These are phyloP conservation scores for Panthera leo DNA, from an alignment of 2,113 vertebrate genomes.

Conservation along the genomic window DNA sequence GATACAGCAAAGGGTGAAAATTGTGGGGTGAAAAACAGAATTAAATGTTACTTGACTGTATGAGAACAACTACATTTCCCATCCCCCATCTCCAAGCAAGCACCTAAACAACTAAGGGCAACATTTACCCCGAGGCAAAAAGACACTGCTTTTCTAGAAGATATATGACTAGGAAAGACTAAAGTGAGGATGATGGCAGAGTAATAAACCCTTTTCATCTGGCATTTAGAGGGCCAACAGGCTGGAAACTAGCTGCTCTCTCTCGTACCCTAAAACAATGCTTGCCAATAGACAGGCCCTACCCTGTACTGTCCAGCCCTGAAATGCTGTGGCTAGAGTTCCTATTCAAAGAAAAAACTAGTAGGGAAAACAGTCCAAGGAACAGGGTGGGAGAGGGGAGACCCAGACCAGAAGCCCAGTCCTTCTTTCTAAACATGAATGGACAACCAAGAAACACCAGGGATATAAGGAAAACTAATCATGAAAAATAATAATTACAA, in stretches of 20 bases:
- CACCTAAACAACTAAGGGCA: background rate
- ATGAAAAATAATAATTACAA: slow-evolving; percentile 24
- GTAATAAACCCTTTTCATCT: slow-evolving; percentile 18
- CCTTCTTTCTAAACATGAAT: background rate
- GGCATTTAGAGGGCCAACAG: background rate
- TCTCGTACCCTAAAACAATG: background rate
- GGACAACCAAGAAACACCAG: background rate
- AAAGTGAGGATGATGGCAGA: background rate
- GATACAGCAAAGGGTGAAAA: background rate
- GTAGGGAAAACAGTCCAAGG: background rate
- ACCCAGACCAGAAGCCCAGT: background rate
- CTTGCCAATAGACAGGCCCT: background rate
- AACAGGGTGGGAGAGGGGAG: background rate
- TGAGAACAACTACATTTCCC: slow-evolving; percentile 4
- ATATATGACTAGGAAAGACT: background rate
- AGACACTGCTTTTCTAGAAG: background rate
- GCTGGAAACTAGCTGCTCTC: background rate
- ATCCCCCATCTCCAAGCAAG: background rate
- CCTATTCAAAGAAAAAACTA: background rate
- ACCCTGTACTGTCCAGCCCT: background rate
- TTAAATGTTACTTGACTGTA: background rate
- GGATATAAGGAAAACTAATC: background rate
- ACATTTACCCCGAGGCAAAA: background rate
- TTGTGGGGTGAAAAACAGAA: background rate
- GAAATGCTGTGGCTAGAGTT: background rate